Evolutionary conservation across 2,113 vertebrate genomes (phyloP).

Genomic region (Pelodiscus sinensis): DNA sequence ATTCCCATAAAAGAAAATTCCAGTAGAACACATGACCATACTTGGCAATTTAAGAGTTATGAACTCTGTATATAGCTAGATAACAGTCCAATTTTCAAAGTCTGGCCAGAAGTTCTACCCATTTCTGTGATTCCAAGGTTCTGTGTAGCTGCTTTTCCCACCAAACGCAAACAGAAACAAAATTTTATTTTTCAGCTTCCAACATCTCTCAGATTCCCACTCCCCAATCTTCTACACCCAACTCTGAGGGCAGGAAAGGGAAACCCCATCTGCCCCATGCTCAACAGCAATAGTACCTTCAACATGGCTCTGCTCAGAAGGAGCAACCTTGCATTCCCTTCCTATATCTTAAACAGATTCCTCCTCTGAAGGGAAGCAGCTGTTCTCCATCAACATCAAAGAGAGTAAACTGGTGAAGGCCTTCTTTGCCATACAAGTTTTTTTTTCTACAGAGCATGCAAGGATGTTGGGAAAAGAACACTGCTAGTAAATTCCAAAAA

Average conservation of each 20-base stretch:
- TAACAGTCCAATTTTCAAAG: background rate
- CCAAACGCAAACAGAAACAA: background rate
- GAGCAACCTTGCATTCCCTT: background rate
- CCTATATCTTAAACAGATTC: background rate
- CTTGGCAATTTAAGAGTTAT: background rate
- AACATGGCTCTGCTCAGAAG: background rate
- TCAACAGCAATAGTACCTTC: background rate
- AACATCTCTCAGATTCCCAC: background rate
- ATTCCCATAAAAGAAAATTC: background rate
- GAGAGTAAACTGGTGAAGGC: no score
- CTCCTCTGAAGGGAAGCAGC: background rate
- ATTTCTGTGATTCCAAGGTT: background rate
- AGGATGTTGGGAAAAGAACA: background rate
- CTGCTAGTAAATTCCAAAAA: background rate
- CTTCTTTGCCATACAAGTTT: background rate
- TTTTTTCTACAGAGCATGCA: background rate
- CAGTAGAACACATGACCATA: background rate
- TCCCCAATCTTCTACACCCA: rapidly evolving
- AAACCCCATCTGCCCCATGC: rapidly evolving
- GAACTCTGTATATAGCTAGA: background rate
- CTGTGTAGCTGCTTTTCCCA: background rate
- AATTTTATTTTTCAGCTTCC: background rate
- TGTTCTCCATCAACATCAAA: background rate
- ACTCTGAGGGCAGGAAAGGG: rapidly evolving
- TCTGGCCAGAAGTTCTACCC: background rate